Evolutionary conservation across 1,140 invertebrate species (phyloP).

Genomic region (Heliothis subflexa): DNA sequence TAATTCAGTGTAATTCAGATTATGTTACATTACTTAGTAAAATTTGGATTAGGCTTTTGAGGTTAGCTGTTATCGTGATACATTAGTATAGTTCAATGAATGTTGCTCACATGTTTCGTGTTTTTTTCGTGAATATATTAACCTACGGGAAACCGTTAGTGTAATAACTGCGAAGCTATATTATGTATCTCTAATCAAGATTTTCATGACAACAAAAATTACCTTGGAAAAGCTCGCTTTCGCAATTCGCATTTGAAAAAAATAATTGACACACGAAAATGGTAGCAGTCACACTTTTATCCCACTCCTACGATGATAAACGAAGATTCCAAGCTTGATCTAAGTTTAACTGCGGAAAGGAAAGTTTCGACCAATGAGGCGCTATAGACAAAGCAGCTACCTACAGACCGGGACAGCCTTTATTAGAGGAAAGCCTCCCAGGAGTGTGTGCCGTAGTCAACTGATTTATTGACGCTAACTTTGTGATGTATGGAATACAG

Average conservation of each 20-base stretch:
- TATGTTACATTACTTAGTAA: slow-evolving; percentile 55
- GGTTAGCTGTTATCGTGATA: not conserved
- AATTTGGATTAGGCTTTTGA: slow-evolving; percentile 11
- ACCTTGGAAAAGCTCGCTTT: not conserved
- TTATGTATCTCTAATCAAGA: too few species aligned
- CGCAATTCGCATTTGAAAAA: not conserved
- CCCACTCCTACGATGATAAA: slow-evolving; percentile 43
- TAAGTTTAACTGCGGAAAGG: slow-evolving; percentile 81
- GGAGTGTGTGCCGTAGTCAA: slow-evolving; percentile 54
- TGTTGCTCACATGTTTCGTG: not conserved
- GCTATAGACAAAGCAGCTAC: slow-evolving; percentile 75
- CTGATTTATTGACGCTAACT: slow-evolving; percentile 66
- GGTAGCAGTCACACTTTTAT: slow-evolving; percentile 50
- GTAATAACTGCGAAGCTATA: not conserved
- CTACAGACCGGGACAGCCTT: slow-evolving; percentile 68
- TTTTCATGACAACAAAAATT: not conserved
- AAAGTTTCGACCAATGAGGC: slow-evolving; percentile 79
- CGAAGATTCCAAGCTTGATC: slow-evolving; percentile 69
- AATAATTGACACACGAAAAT: slow-evolving; percentile 58
- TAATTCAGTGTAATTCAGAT: slow-evolving; percentile 62
- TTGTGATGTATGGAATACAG: slow-evolving; percentile 41
- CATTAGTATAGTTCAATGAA: not conserved
- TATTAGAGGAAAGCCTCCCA: slow-evolving; percentile 68
- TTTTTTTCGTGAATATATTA: not conserved
- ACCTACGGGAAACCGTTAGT: not conserved